Base-by-base conservation (phyloP, 2,888 invertebrate species). In the Candidula unifasciata region DNA sequence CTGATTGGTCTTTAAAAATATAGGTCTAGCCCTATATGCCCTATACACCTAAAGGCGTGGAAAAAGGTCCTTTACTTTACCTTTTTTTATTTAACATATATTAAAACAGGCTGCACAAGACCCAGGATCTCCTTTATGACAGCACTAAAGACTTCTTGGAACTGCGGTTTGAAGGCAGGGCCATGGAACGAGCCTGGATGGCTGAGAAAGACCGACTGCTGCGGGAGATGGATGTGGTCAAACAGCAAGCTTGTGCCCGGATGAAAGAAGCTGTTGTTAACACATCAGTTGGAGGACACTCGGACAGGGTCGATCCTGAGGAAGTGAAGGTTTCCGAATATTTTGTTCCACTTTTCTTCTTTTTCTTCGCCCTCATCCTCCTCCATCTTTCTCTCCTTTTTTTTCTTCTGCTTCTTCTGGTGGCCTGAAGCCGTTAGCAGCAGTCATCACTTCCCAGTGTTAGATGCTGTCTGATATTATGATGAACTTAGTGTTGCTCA, bases 121-220 rank as follows among this genome's bases (percentile, higher is more conserved):
- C 93, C 5, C 94, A 94, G 87, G 93, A 94, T 83, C 88, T 94
- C n/a, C 88, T 94, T 84, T 94, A 94, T 88, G 93, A 93, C 86
- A 93, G 93, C 86, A 94, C 94, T 3, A 91, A 92, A 87, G 94
- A 94, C 82, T 93, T 93, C 83, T 89, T 94, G 21, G 91, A 93
- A 82, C 88, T 92, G 76, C 89, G 94, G 21, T 92, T 92, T 85
- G 92, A 93, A 81, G 92, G 92, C 57, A 89, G 93, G 21, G 89
- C 90, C 13, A 90, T 91, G 57, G 94, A 94, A 87, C 88, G 92
- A 21, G 87, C 89, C 37, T 94, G 93, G 94, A 93, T 93, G 91
- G 90, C 90, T 0, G 94, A 94, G 89, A 94, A 94, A 85, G 93
- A 93, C 87, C 87, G 89, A 54, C 87, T 93, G 35, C 87, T 94